Percentiles rank a stretch among this genome's conserved stretches.
phyloP scores from a whole-genome alignment of 37 sponge, comb jelly and placozoan species.

The Mnemiopsis leidyi region DNA sequence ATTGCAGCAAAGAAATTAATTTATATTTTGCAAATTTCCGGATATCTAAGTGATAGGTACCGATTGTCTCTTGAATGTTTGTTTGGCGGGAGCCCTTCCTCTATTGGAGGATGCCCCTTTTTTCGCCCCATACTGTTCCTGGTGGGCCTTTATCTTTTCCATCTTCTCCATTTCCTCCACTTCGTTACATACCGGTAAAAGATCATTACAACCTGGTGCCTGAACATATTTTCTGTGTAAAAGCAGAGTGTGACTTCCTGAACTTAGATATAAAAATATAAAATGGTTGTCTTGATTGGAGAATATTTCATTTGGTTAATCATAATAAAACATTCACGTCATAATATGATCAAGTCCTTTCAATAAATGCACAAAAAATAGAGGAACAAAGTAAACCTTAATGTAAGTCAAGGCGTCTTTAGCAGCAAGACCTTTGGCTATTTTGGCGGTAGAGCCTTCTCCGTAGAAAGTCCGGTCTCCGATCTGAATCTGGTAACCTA shows the following conservation, averaged over 20 bases:
- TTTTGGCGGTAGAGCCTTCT: not conserved
- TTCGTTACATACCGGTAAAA: not conserved
- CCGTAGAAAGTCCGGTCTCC: not conserved
- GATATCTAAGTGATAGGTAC: too few relatives aligned
- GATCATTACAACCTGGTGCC: conserved; percentile 38
- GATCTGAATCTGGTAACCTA: not conserved
- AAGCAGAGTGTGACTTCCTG: too few relatives aligned
- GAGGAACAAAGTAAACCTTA: not conserved
- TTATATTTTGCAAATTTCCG: too few relatives aligned
- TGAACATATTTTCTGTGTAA: too few relatives aligned
- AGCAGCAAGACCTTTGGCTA: conserved; percentile 28
- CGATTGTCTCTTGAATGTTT: not conserved
- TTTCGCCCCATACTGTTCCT: not conserved
- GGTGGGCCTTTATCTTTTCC: not conserved
- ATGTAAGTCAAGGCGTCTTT: conserved; percentile 22
- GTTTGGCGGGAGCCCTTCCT: not conserved
- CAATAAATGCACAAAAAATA: too few relatives aligned
- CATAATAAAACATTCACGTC: too few relatives aligned
- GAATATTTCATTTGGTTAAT: too few relatives aligned
- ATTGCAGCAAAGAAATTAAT: too few relatives aligned
- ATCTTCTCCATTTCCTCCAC: conserved; percentile 22
- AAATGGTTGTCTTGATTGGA: too few relatives aligned
- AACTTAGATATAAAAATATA: too few relatives aligned
- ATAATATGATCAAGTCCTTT: too few relatives aligned
- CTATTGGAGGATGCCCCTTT: not conserved